Conservation (phyloP, 2,888 invertebrate genomes). For the Leptopilina drosophilae region DNA sequence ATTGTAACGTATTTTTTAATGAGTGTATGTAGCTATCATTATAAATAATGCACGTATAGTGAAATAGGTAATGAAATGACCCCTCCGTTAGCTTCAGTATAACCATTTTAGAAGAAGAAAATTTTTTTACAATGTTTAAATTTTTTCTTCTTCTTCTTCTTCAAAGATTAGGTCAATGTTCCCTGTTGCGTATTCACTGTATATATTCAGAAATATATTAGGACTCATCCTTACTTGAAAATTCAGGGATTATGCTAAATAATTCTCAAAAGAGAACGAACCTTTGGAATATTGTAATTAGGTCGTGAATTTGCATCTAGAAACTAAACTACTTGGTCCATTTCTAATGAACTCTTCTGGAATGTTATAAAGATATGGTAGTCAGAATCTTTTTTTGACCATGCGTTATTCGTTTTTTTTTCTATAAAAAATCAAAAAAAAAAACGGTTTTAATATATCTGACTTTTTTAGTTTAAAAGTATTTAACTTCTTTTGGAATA, state of each 20-base stretch:
- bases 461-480: background rate
- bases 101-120: background rate
- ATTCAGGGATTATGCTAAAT: conserved; percentile 69
- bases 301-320: conserved; percentile 64
- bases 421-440: too few species aligned
- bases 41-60: background rate
- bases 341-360: conserved; percentile 35
- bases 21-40: background rate
- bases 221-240: conserved; percentile 54
- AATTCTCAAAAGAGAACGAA: conserved; percentile 55
- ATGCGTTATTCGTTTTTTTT: too few species aligned
- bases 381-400: background rate
- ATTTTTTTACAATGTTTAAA: background rate
- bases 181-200: conserved; percentile 48
- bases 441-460: too few species aligned
- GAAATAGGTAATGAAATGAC: background rate
- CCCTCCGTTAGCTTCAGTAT: background rate
- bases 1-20: conserved; percentile 5
- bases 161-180: conserved; percentile 67
- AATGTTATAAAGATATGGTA: background rate
- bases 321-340: conserved; percentile 59
- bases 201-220: conserved; percentile 40
- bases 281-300: conserved; percentile 57
- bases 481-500: conserved; percentile 40
- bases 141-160: conserved; percentile 40